Evolutionary conservation across 1,140 invertebrate species (phyloP), one percentile per base, ranked within the genome.

Genomic region (Goniozus legneri): DNA sequence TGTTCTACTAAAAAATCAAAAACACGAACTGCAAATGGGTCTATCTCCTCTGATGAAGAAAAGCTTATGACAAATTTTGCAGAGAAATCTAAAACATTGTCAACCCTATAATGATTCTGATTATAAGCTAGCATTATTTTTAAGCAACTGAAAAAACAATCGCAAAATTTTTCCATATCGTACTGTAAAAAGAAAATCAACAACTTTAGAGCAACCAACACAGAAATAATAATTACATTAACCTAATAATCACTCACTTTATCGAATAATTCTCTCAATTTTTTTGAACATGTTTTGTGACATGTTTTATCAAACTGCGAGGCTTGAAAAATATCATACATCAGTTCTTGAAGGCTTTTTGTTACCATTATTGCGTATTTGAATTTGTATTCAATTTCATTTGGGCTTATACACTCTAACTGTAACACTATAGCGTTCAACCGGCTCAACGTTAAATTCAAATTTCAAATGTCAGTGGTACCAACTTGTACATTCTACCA

Each of bases 271-370:
- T 80, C 79, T 30, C 66, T 77, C 60, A 84, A 62, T 62, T 80
- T 81, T 54, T 83, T 83, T 3, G 79, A 65, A 50, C 81, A 80
- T 51, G 78, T 80, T 49, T 79, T 79, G 62, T 84, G 82, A 54
- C 78, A 76, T 15, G 80, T 80, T 47, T 81, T 79, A 57, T 80
- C 82, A 31, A 75, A 76, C 55, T 84, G 82, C 18, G 81, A 81
- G 46, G 78, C 79, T 47, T 77, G 70, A 58, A 84, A 80, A 64
- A 84, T 79, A 13, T 61, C 30, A 1, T 43, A 51, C 14, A 70
- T 58, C 12, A 39, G 8, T 45, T 39, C 3, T 20, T 2, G 2
- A 42, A 6, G 4, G 24, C 10, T 27, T 27, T 27, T 10, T 27
- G 24, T 27, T n/a, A n/a, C n/a, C n/a, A n/a, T n/a, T n/a, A n/a